Base-by-base conservation (phyloP, 2,888 invertebrate species). In the Nineta flava region DNA sequence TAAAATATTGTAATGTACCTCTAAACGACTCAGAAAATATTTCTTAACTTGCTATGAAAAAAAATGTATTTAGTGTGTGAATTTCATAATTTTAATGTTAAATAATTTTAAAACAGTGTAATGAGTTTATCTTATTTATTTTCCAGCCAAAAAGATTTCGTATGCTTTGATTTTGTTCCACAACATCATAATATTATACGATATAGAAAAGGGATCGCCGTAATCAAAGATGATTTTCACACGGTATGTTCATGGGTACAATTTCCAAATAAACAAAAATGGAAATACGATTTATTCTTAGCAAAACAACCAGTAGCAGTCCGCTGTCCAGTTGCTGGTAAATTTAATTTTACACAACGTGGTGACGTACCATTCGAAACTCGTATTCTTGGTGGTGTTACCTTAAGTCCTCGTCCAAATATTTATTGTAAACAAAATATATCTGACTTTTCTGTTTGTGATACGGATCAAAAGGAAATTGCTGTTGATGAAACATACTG, bases 221-320 rank as follows among this genome's bases (percentile, higher is more conserved):
- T 92, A 57, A 93, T 92, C 49, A 86, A 81, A 61, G 87, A 90
- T 58, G 81, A 88, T 61, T 94, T 92, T 61, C 85, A 87, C 59
- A 93, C 92, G 1, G 93, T 92, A 0, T 94, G 93, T 60, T 92
- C 93, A 0, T 93, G 91, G 90, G 88, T 91, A 0, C 91, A 92
- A 60, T 94, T 94, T 63, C 77, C 79, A 3, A 90, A 90, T 60
- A 76, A 81, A 57, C 78, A 81, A 52, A 75, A 81, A 52, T 94
- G 93, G 93, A 84, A 83, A 55, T 93, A 91, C 58, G 86, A 91
- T 62, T 71, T 91, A 51, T 84, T 87, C 60, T 69, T 90, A 44
- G 83, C 87, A n/a, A 85, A 81, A 62, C 81, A 88, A 65, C 96
- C 96, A 0, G 81, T 87, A 0, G 86, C 95, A 0, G 86, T 97